These are phyloP conservation scores for Hypomecis punctinalis DNA, from an alignment of 2,888 invertebrate species.

Conservation along the genomic window DNA sequence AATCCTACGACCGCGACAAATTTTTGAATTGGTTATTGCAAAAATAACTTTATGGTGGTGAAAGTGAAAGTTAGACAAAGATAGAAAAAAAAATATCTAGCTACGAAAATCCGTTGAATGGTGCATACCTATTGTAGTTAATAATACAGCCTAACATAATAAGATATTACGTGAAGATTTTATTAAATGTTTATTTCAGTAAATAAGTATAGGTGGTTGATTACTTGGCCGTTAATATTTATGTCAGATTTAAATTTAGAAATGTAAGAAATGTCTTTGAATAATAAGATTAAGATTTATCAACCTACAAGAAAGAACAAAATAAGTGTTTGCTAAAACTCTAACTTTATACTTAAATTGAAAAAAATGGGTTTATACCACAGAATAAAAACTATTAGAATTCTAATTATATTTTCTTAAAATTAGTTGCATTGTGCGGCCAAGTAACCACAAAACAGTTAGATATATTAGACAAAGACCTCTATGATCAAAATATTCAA, in stretches of 20 bases:
- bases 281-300: too few relatives aligned
- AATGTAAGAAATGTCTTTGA: too few relatives aligned
- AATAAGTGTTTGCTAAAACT: too few relatives aligned
- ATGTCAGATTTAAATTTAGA: not conserved
- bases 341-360: too few relatives aligned
- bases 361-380: too few relatives aligned
- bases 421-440: not conserved
- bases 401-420: too few relatives aligned
- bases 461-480: slow-evolving; percentile 10
- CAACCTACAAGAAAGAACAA: too few relatives aligned
- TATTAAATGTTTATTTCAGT: slow-evolving; percentile 1
- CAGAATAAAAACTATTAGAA: too few relatives aligned
- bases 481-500: slow-evolving; percentile 50
- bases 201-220: not conserved
- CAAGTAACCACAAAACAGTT: slow-evolving; percentile 6
- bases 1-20: too few relatives aligned
- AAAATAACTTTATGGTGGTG: not conserved
- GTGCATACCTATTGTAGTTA: slow-evolving; percentile 24
- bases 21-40: not conserved
- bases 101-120: slow-evolving; percentile 15
- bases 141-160: slow-evolving; percentile 13
- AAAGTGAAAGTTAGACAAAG: not conserved
- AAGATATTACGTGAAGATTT: slow-evolving; percentile 8
- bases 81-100: not conserved
- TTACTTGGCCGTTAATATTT: not conserved